phyloP scores from a whole-genome alignment of 2,888 invertebrate genomes.

The Himalopsyche kuldschensis region DNA sequence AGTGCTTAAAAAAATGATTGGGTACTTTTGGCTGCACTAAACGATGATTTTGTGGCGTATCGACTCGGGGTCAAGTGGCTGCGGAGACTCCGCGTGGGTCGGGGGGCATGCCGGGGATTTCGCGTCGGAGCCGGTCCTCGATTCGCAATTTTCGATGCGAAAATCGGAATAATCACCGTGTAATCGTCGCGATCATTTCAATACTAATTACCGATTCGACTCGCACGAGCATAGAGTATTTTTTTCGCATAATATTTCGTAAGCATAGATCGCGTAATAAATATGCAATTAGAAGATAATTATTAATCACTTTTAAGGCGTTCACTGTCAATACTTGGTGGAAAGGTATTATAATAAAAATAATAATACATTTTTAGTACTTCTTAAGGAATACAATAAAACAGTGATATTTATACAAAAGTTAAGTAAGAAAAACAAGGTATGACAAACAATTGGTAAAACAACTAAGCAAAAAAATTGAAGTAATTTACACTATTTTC shows the following conservation, averaged over 20 bases:
- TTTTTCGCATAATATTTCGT: not conserved
- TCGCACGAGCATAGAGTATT: not conserved
- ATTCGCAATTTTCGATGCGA: not conserved
- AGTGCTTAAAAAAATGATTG: not conserved
- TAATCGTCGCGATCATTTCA: not conserved
- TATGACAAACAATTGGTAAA: too few species aligned
- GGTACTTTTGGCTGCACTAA: not conserved
- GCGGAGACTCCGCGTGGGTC: conserved; percentile 19
- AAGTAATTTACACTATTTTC: too few species aligned
- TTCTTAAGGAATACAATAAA: too few species aligned
- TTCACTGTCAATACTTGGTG: too few species aligned
- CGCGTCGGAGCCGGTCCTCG: not conserved
- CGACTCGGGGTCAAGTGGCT: not conserved
- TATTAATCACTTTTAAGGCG: too few species aligned
- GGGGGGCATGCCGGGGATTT: conserved; percentile 23
- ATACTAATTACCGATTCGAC: not conserved
- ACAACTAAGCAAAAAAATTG: too few species aligned
- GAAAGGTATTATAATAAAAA: too few species aligned
- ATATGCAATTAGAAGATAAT: too few species aligned
- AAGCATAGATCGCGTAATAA: too few species aligned
- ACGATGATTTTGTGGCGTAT: not conserved
- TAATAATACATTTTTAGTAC: too few species aligned
- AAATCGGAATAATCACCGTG: not conserved
- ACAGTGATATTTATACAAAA: too few species aligned
- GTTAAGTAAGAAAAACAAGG: too few species aligned